Percentiles rank a stretch among this genome's conserved stretches.
Conservation (phyloP, 2,888 invertebrate species). For the Thereva unica region DNA sequence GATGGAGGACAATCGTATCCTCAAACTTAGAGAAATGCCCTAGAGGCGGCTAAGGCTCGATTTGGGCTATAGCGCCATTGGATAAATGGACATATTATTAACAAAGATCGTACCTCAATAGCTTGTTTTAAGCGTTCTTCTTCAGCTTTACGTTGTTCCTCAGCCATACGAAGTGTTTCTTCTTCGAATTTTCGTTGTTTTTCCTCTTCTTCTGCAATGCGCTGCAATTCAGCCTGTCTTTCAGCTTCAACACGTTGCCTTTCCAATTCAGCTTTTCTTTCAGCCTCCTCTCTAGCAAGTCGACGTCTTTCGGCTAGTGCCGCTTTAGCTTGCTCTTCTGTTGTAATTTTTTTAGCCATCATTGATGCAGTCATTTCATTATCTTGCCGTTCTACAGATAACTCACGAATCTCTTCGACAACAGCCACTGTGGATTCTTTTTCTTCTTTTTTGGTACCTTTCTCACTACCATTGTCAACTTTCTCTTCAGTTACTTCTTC, state of each 20-base stretch:
- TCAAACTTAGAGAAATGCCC: too few species aligned
- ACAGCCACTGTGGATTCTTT: constrained; percentile 47
- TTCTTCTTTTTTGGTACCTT: constrained; percentile 51
- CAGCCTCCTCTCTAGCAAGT: constrained; percentile 87
- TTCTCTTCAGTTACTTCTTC: constrained; percentile 49
- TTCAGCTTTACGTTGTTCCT: constrained; percentile 79
- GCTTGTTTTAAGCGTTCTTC: constrained; percentile 85
- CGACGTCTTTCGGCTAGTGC: constrained; percentile 88
- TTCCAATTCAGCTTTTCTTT: constrained; percentile 86
- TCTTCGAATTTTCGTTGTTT: constrained; percentile 79
- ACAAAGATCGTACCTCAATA: constrained; percentile 66
- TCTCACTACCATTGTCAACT: constrained; percentile 50
- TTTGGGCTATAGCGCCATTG: too few species aligned
- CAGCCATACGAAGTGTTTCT: constrained; percentile 76
- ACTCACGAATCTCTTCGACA: constrained; percentile 48
- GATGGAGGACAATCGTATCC: too few species aligned
- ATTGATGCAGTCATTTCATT: constrained; percentile 64
- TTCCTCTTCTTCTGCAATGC: constrained; percentile 77
- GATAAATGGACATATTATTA: too few species aligned
- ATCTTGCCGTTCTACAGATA: constrained; percentile 47
- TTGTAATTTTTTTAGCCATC: constrained; percentile 75
- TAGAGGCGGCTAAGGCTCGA: too few species aligned
- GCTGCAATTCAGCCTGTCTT: constrained; percentile 72
- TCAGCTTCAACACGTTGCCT: constrained; percentile 74
- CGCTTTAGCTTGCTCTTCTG: constrained; percentile 92